Base-by-base conservation (phyloP, 1,140 invertebrate species). In the Drosophila watanabei region DNA sequence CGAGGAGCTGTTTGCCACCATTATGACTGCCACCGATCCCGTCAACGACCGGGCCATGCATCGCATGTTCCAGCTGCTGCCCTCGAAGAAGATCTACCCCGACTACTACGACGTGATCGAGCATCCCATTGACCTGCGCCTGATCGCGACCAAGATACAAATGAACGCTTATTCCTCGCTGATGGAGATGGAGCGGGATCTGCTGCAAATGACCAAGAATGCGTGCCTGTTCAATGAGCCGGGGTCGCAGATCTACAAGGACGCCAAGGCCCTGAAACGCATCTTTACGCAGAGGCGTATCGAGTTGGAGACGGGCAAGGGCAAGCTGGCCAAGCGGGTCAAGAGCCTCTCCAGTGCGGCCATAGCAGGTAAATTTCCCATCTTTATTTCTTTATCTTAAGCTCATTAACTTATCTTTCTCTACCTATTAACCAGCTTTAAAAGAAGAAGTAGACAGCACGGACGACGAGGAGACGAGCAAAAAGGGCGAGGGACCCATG, bases 21-120 rank as follows among this genome's bases (percentile, higher is more conserved):
- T 99, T 11, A 97, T 97, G 94, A 95, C 95, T 14, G 96, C 96
- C 6, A 95, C 94, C 16, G 96, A 97, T 94, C 93, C 97, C 20
- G 95, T 97, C 82, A 97, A 98, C 75, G 97, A 97, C 49, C 94
- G 97, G 16, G 94, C 96, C 0, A 94, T 99, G 18, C 96, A 98
- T 93, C 95, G 95, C 24, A 96, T 96, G 79, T 99, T 99, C 93
- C 97, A 98, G 92, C 94, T 99, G 28, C 94, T 99, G 52, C 98
- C 98, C 20, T 98, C 98, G 0, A 97, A 97, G 92, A 97, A 97
- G 82, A 95, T 96, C 52, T 99, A 99, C 94, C 98, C 99, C 0
- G 98, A 99, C 85, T 99, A 99, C 94, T 99, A 98, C 92, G 97
- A 98, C 84, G 96, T 99, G 0, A 99, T 99, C 72, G 97, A 98